Conservation (phyloP, 2,113 vertebrate species). For the Nannobrachium achirus region DNA sequence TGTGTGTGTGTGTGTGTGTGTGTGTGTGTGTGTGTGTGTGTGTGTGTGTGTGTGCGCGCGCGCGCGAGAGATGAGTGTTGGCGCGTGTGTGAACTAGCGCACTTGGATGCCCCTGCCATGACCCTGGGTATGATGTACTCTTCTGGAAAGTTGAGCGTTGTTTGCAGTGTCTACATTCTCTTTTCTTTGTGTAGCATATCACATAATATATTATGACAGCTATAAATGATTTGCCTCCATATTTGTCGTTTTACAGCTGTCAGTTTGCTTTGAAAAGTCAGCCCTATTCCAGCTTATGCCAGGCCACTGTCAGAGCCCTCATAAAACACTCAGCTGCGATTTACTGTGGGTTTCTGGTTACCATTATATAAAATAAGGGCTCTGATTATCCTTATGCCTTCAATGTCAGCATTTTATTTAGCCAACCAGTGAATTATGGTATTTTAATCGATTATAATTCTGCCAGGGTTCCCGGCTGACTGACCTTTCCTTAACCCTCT, state of each 20-base stretch:
- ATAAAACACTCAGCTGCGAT: not conserved
- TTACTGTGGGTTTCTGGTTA: constrained; percentile 38
- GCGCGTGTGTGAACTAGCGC: not conserved
- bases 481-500: not conserved
- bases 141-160: not conserved
- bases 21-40: too few relatives aligned
- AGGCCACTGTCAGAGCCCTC: constrained; percentile 49
- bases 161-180: not conserved
- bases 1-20: too few relatives aligned
- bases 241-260: constrained; percentile 1
- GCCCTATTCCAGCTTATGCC: constrained; percentile 25
- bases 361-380: constrained; percentile 38
- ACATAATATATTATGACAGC: constrained; percentile 8
- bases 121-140: not conserved
- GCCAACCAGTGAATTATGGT: constrained; percentile 8
- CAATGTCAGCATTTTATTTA: constrained; percentile 38
- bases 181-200: constrained; percentile 9
- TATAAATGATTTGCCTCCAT: constrained; percentile 17
- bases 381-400: constrained; percentile 34
- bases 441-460: constrained; percentile 5
- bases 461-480: not conserved
- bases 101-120: too few relatives aligned
- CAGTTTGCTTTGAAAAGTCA: not conserved
- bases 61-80: too few relatives aligned
- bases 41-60: too few relatives aligned